phyloP scores from a whole-genome alignment of 2,888 invertebrate species.

The Andrena camellia region DNA sequence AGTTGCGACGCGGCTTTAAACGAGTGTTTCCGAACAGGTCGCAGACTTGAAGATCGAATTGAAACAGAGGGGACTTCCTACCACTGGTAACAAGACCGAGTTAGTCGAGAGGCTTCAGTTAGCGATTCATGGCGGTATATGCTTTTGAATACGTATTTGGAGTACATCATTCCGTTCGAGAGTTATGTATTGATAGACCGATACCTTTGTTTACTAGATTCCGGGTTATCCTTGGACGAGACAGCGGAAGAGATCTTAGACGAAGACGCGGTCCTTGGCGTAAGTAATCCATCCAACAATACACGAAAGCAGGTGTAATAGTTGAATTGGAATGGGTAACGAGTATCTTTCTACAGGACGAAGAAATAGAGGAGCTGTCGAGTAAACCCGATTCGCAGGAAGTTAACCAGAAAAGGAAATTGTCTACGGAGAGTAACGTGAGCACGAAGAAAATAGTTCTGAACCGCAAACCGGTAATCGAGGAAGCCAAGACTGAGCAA shows the following conservation, averaged over 20 bases:
- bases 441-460: slow-evolving; percentile 88
- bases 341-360: slow-evolving; percentile 76
- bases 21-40: slow-evolving; percentile 86
- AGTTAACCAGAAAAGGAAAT: slow-evolving; percentile 78
- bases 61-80: slow-evolving; percentile 91
- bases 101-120: slow-evolving; percentile 91
- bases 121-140: slow-evolving; percentile 85
- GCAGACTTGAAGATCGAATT: slow-evolving; percentile 94
- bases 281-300: slow-evolving; percentile 73
- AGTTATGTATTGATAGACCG: slow-evolving; percentile 20
- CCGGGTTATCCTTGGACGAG: slow-evolving; percentile 86
- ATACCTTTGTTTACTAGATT: slow-evolving; percentile 72
- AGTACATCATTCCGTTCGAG: not conserved
- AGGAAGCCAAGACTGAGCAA: slow-evolving; percentile 78
- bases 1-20: not conserved
- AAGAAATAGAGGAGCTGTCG: slow-evolving; percentile 82
- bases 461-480: slow-evolving; percentile 84
- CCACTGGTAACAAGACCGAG: slow-evolving; percentile 93
- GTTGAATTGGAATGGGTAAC: not conserved
- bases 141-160: slow-evolving; percentile 26
- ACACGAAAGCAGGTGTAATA: no score
- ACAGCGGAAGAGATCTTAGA: slow-evolving; percentile 86
- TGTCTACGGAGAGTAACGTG: slow-evolving; percentile 79
- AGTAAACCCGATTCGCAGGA: slow-evolving; percentile 82
- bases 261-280: slow-evolving; percentile 87